These are phyloP conservation scores for Protophormia terraenovae DNA, from an alignment of 2,888 invertebrate genomes.

Conservation along the genomic window DNA sequence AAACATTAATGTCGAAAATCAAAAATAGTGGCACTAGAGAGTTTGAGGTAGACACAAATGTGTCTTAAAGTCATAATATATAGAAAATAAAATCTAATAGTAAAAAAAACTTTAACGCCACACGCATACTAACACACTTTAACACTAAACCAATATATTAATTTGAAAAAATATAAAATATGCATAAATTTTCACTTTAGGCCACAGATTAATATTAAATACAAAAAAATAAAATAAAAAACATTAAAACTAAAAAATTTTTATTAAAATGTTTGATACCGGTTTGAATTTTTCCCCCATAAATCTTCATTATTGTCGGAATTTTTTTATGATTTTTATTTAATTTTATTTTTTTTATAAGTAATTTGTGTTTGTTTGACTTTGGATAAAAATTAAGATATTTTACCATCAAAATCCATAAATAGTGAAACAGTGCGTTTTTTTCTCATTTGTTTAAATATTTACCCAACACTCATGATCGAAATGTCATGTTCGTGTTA, in stretches of 20 bases:
- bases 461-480: constrained; percentile 17
- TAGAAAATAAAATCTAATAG: neutral
- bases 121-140: neutral
- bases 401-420: neutral
- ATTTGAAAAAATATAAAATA: neutral
- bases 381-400: constrained; percentile 17
- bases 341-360: neutral
- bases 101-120: neutral
- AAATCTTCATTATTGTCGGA: constrained; percentile 37
- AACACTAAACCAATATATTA: neutral
- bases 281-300: constrained; percentile 15
- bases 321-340: neutral
- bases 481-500: constrained; percentile 4
- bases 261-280: neutral
- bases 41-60: neutral
- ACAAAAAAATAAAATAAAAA: too few species aligned
- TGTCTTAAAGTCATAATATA: neutral
- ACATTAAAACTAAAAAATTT: neutral
- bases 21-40: neutral
- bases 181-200: constrained; percentile 37
- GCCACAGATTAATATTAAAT: neutral
- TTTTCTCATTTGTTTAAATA: neutral
- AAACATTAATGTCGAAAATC: constrained; percentile 8
- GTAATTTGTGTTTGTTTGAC: neutral
- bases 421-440: neutral